Evolutionary conservation across 2,888 invertebrate genomes (phyloP).

Genomic region (Drosophila paranaensis): DNA sequence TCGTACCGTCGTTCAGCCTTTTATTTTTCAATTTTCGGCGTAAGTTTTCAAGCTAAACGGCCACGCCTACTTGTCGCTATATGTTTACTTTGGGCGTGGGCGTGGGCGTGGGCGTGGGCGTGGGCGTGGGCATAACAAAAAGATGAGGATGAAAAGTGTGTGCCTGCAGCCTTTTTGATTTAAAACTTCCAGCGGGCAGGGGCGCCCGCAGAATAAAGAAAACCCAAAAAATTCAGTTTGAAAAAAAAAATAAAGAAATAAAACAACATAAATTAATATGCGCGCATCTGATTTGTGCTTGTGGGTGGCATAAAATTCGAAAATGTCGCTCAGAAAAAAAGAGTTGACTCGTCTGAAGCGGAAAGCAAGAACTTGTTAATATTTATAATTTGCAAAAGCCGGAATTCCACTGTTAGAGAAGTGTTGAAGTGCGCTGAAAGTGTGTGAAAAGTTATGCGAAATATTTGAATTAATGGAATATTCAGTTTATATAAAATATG

Average conservation of each 20-base stretch:
- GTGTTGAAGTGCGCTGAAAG: neutral
- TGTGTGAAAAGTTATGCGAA: neutral
- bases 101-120: too few relatives aligned
- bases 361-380: neutral
- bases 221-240: neutral
- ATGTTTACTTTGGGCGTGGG: slow-evolving; percentile 61
- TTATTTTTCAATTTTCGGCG: slow-evolving; percentile 17
- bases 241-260: neutral
- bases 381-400: neutral
- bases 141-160: neutral
- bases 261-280: slow-evolving; percentile 15
- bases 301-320: neutral
- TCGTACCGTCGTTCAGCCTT: neutral
- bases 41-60: slow-evolving; percentile 22
- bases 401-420: neutral
- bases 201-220: neutral
- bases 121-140: slow-evolving; percentile 32
- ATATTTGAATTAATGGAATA: neutral
- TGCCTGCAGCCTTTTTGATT: slow-evolving; percentile 39
- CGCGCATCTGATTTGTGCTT: slow-evolving; percentile 6
- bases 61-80: slow-evolving; percentile 51
- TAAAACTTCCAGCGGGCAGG: slow-evolving; percentile 1
- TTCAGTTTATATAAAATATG: too few relatives aligned
- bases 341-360: neutral
- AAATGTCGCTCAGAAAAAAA: neutral